A percentile compares a stretch with the other conserved stretches of the same genome.
Conservation (phyloP, 2,113 vertebrate species). For the Megaptera novaeangliae region DNA sequence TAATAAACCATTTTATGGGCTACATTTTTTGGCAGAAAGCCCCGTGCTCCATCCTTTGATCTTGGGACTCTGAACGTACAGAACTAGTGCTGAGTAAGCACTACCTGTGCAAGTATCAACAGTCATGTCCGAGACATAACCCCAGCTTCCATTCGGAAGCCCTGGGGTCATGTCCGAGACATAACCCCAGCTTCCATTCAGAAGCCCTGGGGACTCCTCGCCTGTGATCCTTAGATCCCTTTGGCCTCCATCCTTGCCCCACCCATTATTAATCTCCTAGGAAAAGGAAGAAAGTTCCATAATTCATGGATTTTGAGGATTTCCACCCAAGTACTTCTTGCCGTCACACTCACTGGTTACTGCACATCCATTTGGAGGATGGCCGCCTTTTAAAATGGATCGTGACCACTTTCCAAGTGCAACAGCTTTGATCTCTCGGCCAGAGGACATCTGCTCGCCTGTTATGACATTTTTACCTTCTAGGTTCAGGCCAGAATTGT, state of each 20-base stretch:
- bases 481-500: constrained; percentile 39
- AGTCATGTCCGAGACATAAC: background rate
- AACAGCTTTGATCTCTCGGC: constrained; percentile 58
- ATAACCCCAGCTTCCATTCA: background rate
- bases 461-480: constrained; percentile 52
- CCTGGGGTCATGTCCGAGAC: background rate
- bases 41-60: background rate
- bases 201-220: background rate
- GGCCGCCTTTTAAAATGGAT: constrained; percentile 25
- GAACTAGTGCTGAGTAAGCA: background rate
- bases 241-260: background rate
- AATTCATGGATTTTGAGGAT: background rate
- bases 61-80: background rate
- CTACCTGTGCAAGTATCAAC: background rate
- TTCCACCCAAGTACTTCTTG: background rate
- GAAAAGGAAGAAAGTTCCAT: background rate
- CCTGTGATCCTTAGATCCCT: background rate
- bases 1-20: constrained; percentile 45
- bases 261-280: background rate
- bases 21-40: constrained; percentile 22
- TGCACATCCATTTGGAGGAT: background rate
- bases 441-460: constrained; percentile 62
- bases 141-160: background rate
- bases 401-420: constrained; percentile 49
- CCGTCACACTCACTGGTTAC: background rate